These are phyloP conservation scores for Motacilla alba DNA, from an alignment of 2,113 vertebrate genomes.

Conservation along the genomic window DNA sequence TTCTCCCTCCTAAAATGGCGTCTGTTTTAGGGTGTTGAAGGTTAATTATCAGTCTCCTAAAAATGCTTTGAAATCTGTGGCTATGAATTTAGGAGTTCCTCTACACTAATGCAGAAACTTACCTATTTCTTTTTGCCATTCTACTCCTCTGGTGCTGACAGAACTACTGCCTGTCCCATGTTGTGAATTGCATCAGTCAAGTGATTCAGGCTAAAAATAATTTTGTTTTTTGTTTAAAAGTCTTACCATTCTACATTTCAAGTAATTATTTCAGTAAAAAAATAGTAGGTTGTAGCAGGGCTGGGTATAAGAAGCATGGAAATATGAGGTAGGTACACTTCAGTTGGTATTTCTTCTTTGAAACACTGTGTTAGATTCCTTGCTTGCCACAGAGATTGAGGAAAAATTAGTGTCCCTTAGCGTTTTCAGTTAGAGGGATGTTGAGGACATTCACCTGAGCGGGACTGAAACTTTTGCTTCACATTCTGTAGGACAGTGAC, in stretches of 20 bases:
- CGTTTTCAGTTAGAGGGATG: not conserved
- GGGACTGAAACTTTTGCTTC: rapidly evolving
- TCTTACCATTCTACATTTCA: not conserved
- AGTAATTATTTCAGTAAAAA: not conserved
- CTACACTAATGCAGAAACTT: not conserved
- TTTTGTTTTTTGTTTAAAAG: not conserved
- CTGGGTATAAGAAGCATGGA: not conserved
- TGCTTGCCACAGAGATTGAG: not conserved
- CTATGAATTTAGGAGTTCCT: not conserved
- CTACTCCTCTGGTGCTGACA: not conserved
- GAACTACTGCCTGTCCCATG: not conserved
- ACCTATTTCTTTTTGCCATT: not conserved
- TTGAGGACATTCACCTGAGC: not conserved
- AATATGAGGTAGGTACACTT: not conserved
- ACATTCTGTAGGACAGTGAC: not conserved
- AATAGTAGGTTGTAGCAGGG: not conserved
- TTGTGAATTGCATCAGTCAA: not conserved
- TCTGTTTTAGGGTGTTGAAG: not conserved
- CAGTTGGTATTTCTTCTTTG: not conserved
- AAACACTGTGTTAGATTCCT: not conserved
- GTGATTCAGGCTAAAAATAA: not conserved
- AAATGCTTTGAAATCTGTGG: not conserved
- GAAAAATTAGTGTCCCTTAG: not conserved
- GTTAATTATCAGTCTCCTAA: not conserved
- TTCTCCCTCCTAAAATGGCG: not conserved